Evolutionary conservation across 1,140 invertebrate species (phyloP), one percentile per base, ranked within the genome.

Genomic region (Camponotus floridanus): DNA sequence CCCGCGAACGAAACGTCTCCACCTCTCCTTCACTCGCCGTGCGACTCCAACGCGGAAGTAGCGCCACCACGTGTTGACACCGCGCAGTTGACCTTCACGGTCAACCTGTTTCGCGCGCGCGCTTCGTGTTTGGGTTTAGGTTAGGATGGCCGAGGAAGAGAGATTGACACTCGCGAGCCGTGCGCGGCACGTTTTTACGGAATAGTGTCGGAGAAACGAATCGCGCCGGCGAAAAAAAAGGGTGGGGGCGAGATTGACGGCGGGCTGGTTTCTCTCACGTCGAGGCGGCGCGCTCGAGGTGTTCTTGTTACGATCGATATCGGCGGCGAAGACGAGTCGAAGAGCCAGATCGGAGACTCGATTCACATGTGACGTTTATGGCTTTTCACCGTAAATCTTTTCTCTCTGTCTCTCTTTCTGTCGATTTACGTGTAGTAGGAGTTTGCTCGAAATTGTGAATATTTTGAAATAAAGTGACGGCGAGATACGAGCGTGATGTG

Each of bases 81-180:
- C 64, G 31, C 31, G 61, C 51, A 64, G 21, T 55, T 91, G 90
- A 91, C 91, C 91, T 91, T 91, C 90, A 87, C 73, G 88, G 67
- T 57, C 74, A 61, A 59, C 21, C 51, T 65, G 74, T 48, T 83
- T 39, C 39, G 55, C 79, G 68, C 79, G 26, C 61, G 68, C 68
- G 48, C 26, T 26, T 26, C 26, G 26, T 26, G 0, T 18, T 8
- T n/a, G 3, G 8, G 13, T 65, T 45, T 33, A 73, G 68, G 79
- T 73, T 83, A 61, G 71, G 64, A 61, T 21, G 42, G 48, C 9
- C 31, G 55, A 21, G 6, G 33, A 9, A 65, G 21, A 7, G 48
- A 18, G 33, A 76, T 13, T 74, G 68, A 90, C 80, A 86, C 48
- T 67, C 55, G 45, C 33, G 48, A 21, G 70, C 61, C 76, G 65